Percentiles rank a stretch among this genome's conserved stretches.
Evolutionary conservation across 1,140 invertebrate species (phyloP).

Genomic region (Drosophila setifemur): DNA sequence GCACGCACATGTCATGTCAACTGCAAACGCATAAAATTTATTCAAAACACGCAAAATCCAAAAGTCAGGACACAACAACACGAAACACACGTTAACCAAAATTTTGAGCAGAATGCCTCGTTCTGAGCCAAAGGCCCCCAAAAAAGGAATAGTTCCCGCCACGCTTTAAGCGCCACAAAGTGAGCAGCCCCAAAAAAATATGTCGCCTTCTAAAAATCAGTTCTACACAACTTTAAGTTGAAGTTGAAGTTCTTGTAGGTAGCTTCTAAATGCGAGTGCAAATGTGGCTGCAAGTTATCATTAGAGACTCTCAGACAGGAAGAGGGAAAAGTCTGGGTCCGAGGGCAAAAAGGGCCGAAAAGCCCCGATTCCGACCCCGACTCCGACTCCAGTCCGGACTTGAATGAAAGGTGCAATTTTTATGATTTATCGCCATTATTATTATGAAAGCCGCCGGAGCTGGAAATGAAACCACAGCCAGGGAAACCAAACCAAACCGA

Average conservation of each 20-base stretch:
- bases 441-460: conserved; percentile 69
- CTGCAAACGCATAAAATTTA: conserved; percentile 80
- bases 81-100: conserved; percentile 57
- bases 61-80: conserved; percentile 54
- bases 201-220: neutral
- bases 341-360: conserved; percentile 13
- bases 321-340: conserved; percentile 14
- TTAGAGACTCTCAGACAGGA: conserved; percentile 20
- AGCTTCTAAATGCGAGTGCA: conserved; percentile 9
- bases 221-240: neutral
- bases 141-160: conserved; percentile 30
- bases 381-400: conserved; percentile 42
- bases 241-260: neutral
- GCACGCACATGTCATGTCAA: conserved; percentile 80
- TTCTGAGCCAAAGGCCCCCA: conserved; percentile 7
- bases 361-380: neutral
- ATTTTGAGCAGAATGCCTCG: conserved; percentile 20
- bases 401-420: conserved; percentile 82
- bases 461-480: conserved; percentile 43
- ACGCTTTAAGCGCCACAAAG: conserved; percentile 32
- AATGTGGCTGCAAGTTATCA: conserved; percentile 29
- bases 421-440: conserved; percentile 81
- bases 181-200: conserved; percentile 8
- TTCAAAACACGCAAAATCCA: conserved; percentile 74
- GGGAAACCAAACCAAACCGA: conserved; percentile 47